phyloP scores from a whole-genome alignment of 2,888 invertebrate species.

The Uropetala carovei region DNA sequence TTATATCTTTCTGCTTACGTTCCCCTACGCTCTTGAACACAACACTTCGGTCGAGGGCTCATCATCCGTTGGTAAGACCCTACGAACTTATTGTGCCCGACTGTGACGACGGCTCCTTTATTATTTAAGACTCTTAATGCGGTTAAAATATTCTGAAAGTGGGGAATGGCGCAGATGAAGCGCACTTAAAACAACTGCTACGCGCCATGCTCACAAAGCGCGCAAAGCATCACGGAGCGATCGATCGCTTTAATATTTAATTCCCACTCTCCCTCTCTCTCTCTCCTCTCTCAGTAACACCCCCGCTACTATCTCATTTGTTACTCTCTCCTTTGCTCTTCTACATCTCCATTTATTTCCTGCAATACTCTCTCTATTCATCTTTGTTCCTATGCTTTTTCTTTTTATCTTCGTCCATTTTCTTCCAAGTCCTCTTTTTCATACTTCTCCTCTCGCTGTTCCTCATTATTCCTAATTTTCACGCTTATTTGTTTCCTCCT shows the following conservation, averaged over 20 bases:
- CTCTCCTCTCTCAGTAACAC: not conserved
- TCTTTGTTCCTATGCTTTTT: too few relatives aligned
- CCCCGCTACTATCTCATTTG: not conserved
- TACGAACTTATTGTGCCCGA: not conserved
- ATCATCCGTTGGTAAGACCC: not conserved
- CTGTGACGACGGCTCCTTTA: not conserved
- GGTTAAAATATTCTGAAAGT: not conserved
- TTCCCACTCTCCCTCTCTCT: not conserved
- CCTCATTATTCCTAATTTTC: too few relatives aligned
- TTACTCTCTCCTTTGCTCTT: not conserved
- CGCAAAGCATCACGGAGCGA: not conserved
- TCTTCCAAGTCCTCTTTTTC: too few relatives aligned
- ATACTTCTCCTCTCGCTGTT: too few relatives aligned
- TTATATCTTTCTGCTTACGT: too few relatives aligned
- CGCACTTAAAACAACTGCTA: not conserved
- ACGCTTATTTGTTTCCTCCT: too few relatives aligned
- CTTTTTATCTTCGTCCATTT: too few relatives aligned
- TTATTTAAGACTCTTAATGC: conserved; percentile 4
- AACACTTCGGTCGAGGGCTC: not conserved
- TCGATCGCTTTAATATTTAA: conserved; percentile 26
- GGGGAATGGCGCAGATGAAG: not conserved
- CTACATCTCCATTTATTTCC: too few relatives aligned
- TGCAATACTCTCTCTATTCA: too few relatives aligned
- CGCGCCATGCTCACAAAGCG: not conserved
- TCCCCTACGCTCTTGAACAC: not conserved